Conservation (phyloP, 2,888 invertebrate species). For the Ectemnius cavifrons region DNA sequence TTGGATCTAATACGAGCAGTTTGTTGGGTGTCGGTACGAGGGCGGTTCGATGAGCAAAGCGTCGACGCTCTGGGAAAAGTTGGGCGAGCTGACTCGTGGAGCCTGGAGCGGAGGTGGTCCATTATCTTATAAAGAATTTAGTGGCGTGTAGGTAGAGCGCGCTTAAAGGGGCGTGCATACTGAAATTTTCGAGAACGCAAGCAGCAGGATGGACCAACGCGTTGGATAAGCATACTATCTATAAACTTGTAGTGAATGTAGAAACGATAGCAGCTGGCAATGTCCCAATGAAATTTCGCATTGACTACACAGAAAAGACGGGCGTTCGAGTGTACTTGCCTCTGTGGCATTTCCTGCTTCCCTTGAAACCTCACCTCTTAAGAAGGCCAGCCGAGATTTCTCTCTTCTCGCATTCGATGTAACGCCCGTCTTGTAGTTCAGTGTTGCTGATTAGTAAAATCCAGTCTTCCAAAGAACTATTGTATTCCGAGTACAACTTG, state of each 20-base stretch:
- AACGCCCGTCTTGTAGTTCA: neutral
- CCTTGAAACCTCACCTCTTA: neutral
- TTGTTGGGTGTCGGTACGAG: too few species aligned
- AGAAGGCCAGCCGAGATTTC: too few species aligned
- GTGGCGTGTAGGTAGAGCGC: neutral
- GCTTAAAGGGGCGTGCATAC: constrained; percentile 8
- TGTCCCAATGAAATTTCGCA: constrained; percentile 66
- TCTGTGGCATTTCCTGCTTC: constrained; percentile 6
- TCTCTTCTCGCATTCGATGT: neutral
- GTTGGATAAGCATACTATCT: too few species aligned
- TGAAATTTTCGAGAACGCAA: constrained; percentile 20
- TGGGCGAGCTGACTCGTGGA: neutral
- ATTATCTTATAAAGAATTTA: constrained; percentile 14
- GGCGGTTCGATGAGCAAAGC: neutral
- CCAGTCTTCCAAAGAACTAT: neutral
- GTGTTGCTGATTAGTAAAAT: neutral
- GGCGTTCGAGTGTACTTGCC: constrained; percentile 1
- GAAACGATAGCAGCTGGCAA: constrained; percentile 59
- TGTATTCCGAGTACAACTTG: neutral
- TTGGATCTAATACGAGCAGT: too few species aligned
- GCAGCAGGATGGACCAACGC: too few species aligned
- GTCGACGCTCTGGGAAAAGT: neutral
- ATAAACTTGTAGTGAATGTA: constrained; percentile 41
- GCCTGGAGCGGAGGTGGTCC: neutral
- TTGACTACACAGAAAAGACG: constrained; percentile 33